Evolutionary conservation across 2,113 vertebrate genomes (phyloP), one percentile per base, ranked within the genome.

Genomic region (Corythornis vintsioides): DNA sequence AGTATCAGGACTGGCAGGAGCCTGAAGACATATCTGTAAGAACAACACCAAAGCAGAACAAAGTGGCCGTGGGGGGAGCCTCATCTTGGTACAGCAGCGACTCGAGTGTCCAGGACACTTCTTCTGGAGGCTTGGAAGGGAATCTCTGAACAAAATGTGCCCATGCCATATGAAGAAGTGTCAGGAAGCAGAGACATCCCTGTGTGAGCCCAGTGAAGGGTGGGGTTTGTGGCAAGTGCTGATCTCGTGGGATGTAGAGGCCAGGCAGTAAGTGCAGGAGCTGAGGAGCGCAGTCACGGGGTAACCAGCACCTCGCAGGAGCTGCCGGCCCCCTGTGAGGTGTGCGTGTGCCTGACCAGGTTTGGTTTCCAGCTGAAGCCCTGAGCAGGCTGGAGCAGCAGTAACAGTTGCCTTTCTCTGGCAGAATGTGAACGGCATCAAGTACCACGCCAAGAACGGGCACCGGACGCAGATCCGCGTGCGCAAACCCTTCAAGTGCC

Each of bases 371-470:
- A 29, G 22, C 11, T 8, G 71, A 10, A 33, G 47, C 14, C 15
- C 0, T 1, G 17, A 3, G 19, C 47, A 66, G 75, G 15, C 29
- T 33, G 3, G 11, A 13, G 63, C 67, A 76, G 10, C 64, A 29
- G 63, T 91, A 52, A 69, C 11, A 0, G 28, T 90, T 55, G 55
- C 2, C 83, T 95, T 19, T 97, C 76, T 97, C 67, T 88, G 50
- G 24, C 98, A 99, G 99, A 99, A 99, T 97, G 99, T 99, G 96
- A 99, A 99, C 24, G 99, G 99, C 90, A 99, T 99, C 76, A 99
- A 99, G 97, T 99, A 99, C 98, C 99, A 99, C 10, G 99, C 99
- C 96, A 99, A 99, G 98, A 99, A 99, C 38, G 99, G 99, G 92
- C 99, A 99, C 98, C 98, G 99, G 95, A 99, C 98, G 31, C 99